A percentile compares a stretch with the other conserved stretches of the same genome.
phyloP scores from a whole-genome alignment of 2,797 vertebrate species.

The Parotocinclus haroldoi region DNA sequence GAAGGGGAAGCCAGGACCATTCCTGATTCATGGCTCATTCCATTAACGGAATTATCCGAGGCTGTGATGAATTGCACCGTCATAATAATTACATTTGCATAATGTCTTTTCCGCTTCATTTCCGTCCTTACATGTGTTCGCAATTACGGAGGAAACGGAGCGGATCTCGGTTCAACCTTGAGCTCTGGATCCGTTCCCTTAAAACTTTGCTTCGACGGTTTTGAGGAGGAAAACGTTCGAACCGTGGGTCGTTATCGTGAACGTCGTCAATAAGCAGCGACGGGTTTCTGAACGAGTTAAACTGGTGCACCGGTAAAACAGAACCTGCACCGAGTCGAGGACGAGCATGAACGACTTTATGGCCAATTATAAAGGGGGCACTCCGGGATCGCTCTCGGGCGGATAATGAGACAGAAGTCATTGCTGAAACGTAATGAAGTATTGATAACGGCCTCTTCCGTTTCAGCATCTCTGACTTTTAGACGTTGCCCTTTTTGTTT shows the following conservation, averaged over 20 bases:
- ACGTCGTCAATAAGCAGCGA: not conserved
- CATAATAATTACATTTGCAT: conserved; percentile 67
- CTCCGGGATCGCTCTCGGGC: not conserved
- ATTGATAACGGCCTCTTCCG: no score
- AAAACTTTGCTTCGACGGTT: not conserved
- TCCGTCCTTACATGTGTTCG: conserved; percentile 53
- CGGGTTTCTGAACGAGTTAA: not conserved
- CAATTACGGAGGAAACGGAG: conserved; percentile 46
- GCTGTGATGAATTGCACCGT: conserved; percentile 62
- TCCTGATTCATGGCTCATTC: conserved; percentile 54
- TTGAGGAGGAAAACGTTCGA: not conserved
- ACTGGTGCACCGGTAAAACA: not conserved
- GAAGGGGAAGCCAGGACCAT: no score
- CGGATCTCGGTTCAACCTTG: conserved; percentile 16
- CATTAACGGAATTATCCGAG: conserved; percentile 64
- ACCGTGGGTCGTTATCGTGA: not conserved
- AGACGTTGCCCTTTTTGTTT: no score
- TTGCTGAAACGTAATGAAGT: not conserved
- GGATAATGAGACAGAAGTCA: conserved; percentile 3
- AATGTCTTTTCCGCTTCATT: conserved; percentile 66
- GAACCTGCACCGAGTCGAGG: not conserved
- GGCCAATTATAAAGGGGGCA: conserved; percentile 6
- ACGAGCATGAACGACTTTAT: conserved; percentile 20
- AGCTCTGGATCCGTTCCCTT: not conserved
- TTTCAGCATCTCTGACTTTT: no score